A percentile compares a stretch with the other conserved stretches of the same genome.
These are phyloP conservation scores for Aptenodytes forsteri DNA, from an alignment of 2,113 vertebrate species.

Conservation along the genomic window DNA sequence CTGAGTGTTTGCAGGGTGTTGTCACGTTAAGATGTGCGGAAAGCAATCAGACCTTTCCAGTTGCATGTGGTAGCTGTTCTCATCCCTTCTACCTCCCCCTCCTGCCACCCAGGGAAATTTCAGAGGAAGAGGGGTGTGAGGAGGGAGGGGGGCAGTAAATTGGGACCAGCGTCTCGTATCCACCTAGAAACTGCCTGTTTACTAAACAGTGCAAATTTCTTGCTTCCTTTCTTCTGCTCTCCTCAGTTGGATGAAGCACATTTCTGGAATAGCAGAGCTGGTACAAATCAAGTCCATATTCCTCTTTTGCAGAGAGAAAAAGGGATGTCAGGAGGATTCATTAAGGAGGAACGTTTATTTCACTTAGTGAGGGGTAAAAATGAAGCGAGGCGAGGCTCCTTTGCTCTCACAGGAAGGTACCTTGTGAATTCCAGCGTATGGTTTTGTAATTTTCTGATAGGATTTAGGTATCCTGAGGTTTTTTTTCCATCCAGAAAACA, in stretches of 20 bases:
- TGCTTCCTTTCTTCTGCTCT: background rate
- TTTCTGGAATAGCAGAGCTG: slow-evolving; percentile 7
- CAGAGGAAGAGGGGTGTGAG: background rate
- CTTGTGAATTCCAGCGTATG: background rate
- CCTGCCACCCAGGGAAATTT: background rate
- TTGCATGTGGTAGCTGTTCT: background rate
- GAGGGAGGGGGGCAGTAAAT: background rate
- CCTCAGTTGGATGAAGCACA: background rate
- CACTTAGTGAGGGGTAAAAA: background rate
- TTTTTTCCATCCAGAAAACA: slow-evolving; percentile 2
- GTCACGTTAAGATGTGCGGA: background rate
- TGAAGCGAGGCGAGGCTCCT: background rate
- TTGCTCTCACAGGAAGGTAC: background rate
- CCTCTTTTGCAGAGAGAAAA: background rate
- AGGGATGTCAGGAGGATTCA: background rate
- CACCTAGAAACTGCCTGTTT: slow-evolving; percentile 41
- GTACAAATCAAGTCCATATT: background rate
- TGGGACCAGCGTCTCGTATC: background rate
- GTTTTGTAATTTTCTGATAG: background rate
- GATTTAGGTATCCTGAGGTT: background rate
- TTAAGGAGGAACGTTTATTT: background rate
- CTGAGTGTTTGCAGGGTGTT: background rate
- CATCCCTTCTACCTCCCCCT: background rate
- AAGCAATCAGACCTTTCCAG: background rate
- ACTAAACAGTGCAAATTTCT: background rate